Evolutionary conservation across 2,113 vertebrate genomes (phyloP).

Genomic region (Hiodon tergisus): DNA sequence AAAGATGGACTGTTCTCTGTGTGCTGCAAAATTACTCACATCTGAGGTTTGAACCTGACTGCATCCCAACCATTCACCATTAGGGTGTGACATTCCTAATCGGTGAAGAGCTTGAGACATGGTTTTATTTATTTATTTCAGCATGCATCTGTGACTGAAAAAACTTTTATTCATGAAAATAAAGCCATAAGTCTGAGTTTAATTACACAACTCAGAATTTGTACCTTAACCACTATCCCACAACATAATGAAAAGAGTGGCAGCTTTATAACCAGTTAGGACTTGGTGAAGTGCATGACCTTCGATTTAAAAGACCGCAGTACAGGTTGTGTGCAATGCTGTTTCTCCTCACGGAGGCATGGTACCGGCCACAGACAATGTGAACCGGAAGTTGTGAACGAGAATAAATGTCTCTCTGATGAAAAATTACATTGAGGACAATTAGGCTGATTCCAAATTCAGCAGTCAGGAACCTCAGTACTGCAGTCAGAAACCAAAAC

Average conservation of each 20-base stretch:
- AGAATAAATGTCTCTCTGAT: slow-evolving; percentile 18
- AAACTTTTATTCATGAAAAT: not conserved
- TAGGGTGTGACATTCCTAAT: slow-evolving; percentile 46
- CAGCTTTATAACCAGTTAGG: too few species aligned
- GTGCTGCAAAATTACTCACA: not conserved
- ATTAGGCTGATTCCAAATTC: not conserved
- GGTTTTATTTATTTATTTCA: not conserved
- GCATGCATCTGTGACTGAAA: not conserved
- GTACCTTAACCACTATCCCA: not conserved
- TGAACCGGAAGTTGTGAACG: slow-evolving; percentile 14
- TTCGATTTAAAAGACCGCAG: too few species aligned
- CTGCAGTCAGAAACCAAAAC: not conserved
- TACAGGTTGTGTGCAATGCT: not conserved
- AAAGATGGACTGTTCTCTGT: not conserved
- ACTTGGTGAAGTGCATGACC: too few species aligned
- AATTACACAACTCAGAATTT: not conserved
- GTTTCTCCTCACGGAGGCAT: not conserved
- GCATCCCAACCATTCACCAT: slow-evolving; percentile 3
- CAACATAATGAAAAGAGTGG: not conserved
- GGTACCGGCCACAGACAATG: not conserved
- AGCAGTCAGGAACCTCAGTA: not conserved
- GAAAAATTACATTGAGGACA: slow-evolving; percentile 7
- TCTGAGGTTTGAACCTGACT: not conserved
- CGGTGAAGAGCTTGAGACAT: not conserved
- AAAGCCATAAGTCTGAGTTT: not conserved